Percentiles rank a stretch among this genome's conserved stretches.
phyloP scores from a whole-genome alignment of 2,797 vertebrate genomes.

The Tapirus indicus region DNA sequence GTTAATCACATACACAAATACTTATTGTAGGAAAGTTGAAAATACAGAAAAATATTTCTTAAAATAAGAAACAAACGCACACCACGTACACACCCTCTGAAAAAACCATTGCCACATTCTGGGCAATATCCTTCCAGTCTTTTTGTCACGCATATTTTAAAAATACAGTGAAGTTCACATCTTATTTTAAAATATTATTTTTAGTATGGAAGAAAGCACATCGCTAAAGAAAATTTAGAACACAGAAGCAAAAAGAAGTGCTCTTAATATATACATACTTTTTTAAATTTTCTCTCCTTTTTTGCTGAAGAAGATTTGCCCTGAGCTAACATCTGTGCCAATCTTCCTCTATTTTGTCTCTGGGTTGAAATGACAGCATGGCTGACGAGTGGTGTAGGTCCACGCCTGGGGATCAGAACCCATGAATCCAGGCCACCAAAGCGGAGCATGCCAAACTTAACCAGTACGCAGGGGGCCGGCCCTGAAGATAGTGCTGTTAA shows the following conservation, averaged over 20 bases:
- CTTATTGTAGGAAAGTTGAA: constrained; percentile 23
- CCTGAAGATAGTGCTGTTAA: neutral
- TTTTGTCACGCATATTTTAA: neutral
- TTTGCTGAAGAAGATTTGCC: too few relatives aligned
- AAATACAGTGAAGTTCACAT: neutral
- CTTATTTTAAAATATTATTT: constrained; percentile 28
- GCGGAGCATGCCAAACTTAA: too few relatives aligned
- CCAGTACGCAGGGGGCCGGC: too few relatives aligned
- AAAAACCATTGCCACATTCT: neutral
- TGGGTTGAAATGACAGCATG: too few relatives aligned
- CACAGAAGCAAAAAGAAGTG: neutral
- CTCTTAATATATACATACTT: too few relatives aligned
- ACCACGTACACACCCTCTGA: neutral
- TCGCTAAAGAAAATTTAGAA: constrained; percentile 29
- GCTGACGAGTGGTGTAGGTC: too few relatives aligned
- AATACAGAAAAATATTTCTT: neutral
- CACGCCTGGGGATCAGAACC: too few relatives aligned
- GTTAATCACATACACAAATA: neutral
- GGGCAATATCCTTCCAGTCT: neutral
- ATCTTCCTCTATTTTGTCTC: too few relatives aligned
- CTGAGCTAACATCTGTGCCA: too few relatives aligned
- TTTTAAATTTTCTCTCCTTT: too few relatives aligned
- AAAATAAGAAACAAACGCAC: neutral
- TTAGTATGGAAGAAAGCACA: constrained; percentile 1
- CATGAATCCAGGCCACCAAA: too few relatives aligned